Conservation (phyloP, 2,113 vertebrate genomes). For the Ochotona princeps region DNA sequence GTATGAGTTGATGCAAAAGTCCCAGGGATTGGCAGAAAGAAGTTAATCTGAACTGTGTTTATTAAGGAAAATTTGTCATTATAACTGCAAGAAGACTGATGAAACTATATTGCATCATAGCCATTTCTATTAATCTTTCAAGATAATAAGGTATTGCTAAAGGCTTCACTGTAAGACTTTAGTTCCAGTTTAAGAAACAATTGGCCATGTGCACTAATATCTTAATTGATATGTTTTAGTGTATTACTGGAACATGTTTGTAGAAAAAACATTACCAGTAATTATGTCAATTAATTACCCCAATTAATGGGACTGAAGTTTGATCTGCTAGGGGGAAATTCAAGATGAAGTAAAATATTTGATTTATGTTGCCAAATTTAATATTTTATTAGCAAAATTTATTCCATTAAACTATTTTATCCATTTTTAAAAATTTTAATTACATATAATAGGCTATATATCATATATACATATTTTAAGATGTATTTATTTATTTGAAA, state of each 20-base stretch:
- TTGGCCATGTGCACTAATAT: constrained; percentile 50
- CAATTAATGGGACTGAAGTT: constrained; percentile 53
- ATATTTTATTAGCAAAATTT: constrained; percentile 21
- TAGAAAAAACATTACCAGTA: neutral
- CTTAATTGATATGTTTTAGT: constrained; percentile 47
- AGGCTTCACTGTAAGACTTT: neutral
- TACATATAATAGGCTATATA: neutral
- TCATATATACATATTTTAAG: neutral
- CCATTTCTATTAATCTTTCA: constrained; percentile 68
- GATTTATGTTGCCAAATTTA: neutral
- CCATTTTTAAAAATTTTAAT: neutral
- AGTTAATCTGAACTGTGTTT: constrained; percentile 86
- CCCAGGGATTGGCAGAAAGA: constrained; percentile 76
- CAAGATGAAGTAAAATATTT: constrained; percentile 11
- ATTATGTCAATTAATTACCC: constrained; percentile 38
- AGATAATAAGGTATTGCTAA: constrained; percentile 60
- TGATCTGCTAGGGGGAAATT: neutral
- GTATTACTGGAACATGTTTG: constrained; percentile 3
- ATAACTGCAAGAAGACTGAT: constrained; percentile 78
- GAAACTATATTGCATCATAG: constrained; percentile 70
- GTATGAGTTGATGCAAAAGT: constrained; percentile 83
- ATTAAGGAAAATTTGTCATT: constrained; percentile 84
- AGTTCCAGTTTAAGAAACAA: constrained; percentile 63
- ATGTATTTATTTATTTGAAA: no score
- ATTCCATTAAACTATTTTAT: neutral